Percentiles rank a stretch among this genome's conserved stretches.
phyloP scores from a whole-genome alignment of 1,140 invertebrate species.

The Brachionus manjavacas region DNA sequence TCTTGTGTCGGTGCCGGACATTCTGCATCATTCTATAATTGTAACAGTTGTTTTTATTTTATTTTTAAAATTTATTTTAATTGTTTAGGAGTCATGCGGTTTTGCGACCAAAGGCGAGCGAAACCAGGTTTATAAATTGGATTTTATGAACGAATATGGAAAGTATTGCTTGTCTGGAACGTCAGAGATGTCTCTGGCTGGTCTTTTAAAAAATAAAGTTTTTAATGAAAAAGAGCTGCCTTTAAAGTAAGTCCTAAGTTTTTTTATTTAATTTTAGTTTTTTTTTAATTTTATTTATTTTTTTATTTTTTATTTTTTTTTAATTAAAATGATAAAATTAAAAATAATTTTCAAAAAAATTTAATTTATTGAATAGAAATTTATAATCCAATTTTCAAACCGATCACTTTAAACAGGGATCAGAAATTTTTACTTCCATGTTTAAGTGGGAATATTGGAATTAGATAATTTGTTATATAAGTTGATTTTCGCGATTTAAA shows the following conservation, averaged over 20 bases:
- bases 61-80: neutral
- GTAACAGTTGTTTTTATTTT: neutral
- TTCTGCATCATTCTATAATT: constrained; percentile 25
- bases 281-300: too few relatives aligned
- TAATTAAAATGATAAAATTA: too few relatives aligned
- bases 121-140: constrained; percentile 37
- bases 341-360: too few relatives aligned
- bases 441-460: too few relatives aligned
- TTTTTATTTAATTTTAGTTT: neutral
- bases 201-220: neutral
- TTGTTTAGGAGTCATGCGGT: constrained; percentile 31
- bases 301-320: too few relatives aligned
- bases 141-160: constrained; percentile 41
- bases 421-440: too few relatives aligned
- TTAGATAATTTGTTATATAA: too few relatives aligned
- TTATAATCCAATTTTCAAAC: too few relatives aligned
- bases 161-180: constrained; percentile 41
- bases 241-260: neutral
- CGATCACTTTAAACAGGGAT: too few relatives aligned
- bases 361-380: too few relatives aligned
- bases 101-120: constrained; percentile 33
- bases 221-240: constrained; percentile 24
- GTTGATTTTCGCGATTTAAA: too few relatives aligned
- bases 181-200: constrained; percentile 41
- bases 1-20: constrained; percentile 18